Base-by-base conservation (phyloP, 2,797 vertebrate species). In the Lepus oiostolus region DNA sequence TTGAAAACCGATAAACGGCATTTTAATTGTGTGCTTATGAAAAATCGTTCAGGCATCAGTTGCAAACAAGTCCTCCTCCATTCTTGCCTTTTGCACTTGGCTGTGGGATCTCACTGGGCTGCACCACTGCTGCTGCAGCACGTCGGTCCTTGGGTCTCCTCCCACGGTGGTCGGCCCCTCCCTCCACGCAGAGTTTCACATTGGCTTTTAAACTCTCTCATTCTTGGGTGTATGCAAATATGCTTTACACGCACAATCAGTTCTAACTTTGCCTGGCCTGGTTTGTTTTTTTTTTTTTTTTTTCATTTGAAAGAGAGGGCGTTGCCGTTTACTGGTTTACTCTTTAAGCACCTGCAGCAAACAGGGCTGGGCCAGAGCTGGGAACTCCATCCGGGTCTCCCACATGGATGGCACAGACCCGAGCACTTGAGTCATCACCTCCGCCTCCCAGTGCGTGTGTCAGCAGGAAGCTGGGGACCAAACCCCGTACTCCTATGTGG, bases 1-100 rank as follows among this genome's bases (percentile, higher is more conserved):
- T n/a, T 84, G 76, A 89, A 94, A 95, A 90, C 54, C 60, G 76
- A 70, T 95, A 82, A 92, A 92, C 12, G 80, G 60, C 38, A 76
- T 85, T 85, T 95, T 88, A 90, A 75, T 79, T 88, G 50, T 71
- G 50, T 70, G 88, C 85, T 91, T 74, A 65, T 90, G 63, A 92
- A 87, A 86, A 93, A 79, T 79, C 93, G 79, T 90, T 87, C 42
- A 60, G 75, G 82, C 85, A 77, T 74, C 38, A 42, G 35, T 96
- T 88, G 82, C 52, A 80, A 62, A 58, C 71, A 60, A 35, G 28
- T 47, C 26, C 52, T 71, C 42, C 52, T 54, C n/a, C 62, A 7
- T 28, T 87, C 70, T 85, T 70, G 28, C 47, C 47, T 24, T 35
- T 2, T n/a, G 71, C 24, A 26, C n/a, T n/a, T 77, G 50, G 42